Percentiles rank a stretch among this genome's conserved stretches.
Conservation (phyloP, 2,113 vertebrate species). For the Oryzias celebensis region DNA sequence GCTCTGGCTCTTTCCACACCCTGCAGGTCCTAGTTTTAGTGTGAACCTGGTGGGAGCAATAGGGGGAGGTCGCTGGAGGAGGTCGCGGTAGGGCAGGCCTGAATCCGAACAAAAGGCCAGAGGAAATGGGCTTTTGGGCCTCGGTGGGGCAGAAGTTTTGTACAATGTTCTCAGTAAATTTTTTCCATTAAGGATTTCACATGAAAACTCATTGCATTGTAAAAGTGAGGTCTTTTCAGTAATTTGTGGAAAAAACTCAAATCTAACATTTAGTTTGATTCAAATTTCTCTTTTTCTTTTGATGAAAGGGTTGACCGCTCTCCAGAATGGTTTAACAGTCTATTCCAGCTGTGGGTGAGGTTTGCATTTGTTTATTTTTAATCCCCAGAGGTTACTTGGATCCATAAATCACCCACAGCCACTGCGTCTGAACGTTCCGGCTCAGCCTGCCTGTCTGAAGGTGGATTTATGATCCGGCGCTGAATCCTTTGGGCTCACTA, state of each 20-base stretch:
- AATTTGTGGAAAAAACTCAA: conserved; percentile 39
- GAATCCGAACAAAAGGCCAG: conserved; percentile 33
- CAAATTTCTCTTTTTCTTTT: conserved; percentile 24
- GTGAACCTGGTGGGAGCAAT: conserved; percentile 10
- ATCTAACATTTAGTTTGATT: conserved; percentile 24
- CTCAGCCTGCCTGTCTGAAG: conserved; percentile 48
- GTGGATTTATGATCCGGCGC: conserved; percentile 60
- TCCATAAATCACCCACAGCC: conserved; percentile 65
- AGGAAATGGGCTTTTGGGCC: conserved; percentile 52
- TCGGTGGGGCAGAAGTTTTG: conserved; percentile 42
- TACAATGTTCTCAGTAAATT: conserved; percentile 48
- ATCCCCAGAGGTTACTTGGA: conserved; percentile 65
- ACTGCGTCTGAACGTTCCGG: conserved; percentile 40
- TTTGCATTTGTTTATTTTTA: conserved; percentile 70
- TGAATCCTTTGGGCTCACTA: conserved; percentile 40
- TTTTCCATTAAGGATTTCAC: conserved; percentile 58
- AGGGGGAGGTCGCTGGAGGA: conserved; percentile 9
- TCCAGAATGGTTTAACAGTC: conserved; percentile 58
- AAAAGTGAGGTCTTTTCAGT: conserved; percentile 9
- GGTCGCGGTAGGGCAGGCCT: conserved; percentile 9
- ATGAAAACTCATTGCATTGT: conserved; percentile 47
- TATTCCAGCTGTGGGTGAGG: conserved; percentile 55
- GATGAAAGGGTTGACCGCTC: conserved; percentile 54
- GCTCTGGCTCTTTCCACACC: conserved; percentile 39
- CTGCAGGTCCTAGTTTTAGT: conserved; percentile 53